Base-by-base conservation (phyloP, 2,113 vertebrate genomes). In the Rana temporaria region DNA sequence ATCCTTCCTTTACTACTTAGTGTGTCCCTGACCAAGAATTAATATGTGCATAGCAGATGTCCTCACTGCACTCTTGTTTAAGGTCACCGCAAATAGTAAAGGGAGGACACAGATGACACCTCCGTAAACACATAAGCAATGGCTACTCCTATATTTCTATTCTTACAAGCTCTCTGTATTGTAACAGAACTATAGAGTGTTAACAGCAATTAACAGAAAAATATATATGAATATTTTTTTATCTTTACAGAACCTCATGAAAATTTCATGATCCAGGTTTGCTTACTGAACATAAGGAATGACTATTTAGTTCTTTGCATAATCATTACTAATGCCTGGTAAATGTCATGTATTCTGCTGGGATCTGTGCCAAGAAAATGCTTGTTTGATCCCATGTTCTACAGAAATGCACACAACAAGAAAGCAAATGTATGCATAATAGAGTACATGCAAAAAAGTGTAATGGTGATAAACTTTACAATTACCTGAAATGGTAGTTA, bases 311-410 rank as follows among this genome's bases (percentile, higher is more conserved):
- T 30, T 18, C 24, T 56, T 72, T 72, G 22, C 22, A 30, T 53
- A 7, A 0, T 72, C 52, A 72, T 72, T 72, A 30, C 22, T 11
- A 72, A 56, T 56, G 22, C 30, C 56, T 55, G 22, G 9, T 26
- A 72, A 55, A 56, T 72, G 22, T 56, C 69, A 71, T 52, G 48
- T 22, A 72, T 56, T 22, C 26, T 17, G 55, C 52, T 48, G 48
- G 38, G 19, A 22, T 52, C 38, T 69, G 18, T 67, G 11, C 67
- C 12, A 52, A 69, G 67, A 18, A 11, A 48, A 69, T 72, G 52
- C 52, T 55, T 72, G 56, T 56, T 24, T 6, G 26, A 19, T 55
- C 16, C 3, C 16, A 7, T 26, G 48, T 22, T 53, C n/a, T 56
- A 4, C 69, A 72, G 52, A 72, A 72, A 72, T 16, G 26, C 52